phyloP scores from a whole-genome alignment of 53 echinoderm and acorn worm genomes.

The Holothuria leucospilota region DNA sequence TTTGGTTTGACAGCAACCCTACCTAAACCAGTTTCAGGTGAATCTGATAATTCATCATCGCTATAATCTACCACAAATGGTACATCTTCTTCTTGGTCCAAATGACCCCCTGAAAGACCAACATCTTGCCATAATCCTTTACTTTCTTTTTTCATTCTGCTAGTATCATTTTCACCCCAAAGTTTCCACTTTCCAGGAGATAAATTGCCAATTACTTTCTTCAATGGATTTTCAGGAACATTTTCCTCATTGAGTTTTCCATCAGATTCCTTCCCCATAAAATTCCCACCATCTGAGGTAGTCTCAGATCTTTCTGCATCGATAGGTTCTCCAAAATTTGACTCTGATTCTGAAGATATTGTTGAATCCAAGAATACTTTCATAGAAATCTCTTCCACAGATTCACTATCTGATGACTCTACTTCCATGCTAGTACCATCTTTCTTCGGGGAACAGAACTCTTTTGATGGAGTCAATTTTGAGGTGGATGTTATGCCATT shows the following conservation, averaged over 20 bases:
- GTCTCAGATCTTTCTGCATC: neutral
- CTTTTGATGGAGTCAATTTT: neutral
- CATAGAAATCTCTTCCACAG: neutral
- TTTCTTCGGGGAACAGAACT: constrained; percentile 29
- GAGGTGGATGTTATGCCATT: neutral
- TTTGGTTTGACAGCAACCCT: constrained; percentile 35
- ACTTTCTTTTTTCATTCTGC: constrained; percentile 1
- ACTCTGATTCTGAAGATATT: neutral
- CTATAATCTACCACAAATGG: neutral
- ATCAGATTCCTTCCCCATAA: too few species aligned
- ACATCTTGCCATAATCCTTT: constrained; percentile 34
- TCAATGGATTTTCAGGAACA: constrained; percentile 34
- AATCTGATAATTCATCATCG: neutral
- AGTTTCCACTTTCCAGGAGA: constrained; percentile 40
- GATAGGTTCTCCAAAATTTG: neutral
- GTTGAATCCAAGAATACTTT: constrained; percentile 23
- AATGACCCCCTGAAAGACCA: neutral
- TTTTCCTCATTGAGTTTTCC: neutral
- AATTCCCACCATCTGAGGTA: too few species aligned
- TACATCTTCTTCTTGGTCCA: neutral
- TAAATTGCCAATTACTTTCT: constrained; percentile 34
- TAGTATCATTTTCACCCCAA: constrained; percentile 2
- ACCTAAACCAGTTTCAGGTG: neutral
- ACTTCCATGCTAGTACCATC: neutral
- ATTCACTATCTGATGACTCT: neutral